A percentile compares a stretch with the other conserved stretches of the same genome.
Conservation (phyloP, 23 tunicate species). For the Oikopleura dioica region DNA sequence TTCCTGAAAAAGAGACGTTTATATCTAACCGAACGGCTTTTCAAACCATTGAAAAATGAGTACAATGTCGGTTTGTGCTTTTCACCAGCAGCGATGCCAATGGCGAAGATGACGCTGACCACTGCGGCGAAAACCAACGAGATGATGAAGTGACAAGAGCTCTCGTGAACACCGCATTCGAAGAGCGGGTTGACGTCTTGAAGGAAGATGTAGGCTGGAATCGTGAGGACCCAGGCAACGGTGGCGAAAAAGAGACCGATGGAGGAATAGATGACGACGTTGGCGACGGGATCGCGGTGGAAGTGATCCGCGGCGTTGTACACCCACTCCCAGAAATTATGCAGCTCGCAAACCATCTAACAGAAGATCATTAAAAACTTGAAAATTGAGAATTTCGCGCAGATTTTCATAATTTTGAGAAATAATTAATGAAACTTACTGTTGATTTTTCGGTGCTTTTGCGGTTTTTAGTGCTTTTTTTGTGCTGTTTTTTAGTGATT, state of each 20-base stretch:
- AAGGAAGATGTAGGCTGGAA: background rate
- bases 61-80: background rate
- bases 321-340: background rate
- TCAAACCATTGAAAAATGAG: too few relatives aligned
- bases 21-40: too few relatives aligned
- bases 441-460: too few relatives aligned
- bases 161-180: background rate
- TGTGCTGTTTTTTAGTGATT: too few relatives aligned
- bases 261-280: slow-evolving; percentile 2
- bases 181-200: background rate
- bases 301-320: background rate
- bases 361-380: too few relatives aligned
- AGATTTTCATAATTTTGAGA: too few relatives aligned
- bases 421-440: too few relatives aligned
- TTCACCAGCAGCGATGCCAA: slow-evolving; percentile 6
- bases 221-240: background rate
- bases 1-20: too few relatives aligned
- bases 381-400: too few relatives aligned
- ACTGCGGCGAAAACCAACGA: background rate
- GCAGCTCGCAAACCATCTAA: background rate
- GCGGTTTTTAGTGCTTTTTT: too few relatives aligned
- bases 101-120: background rate
- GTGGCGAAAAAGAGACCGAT: background rate
- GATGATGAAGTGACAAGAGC: slow-evolving; percentile 3
- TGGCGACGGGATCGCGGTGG: slow-evolving; percentile 8